Conservation (phyloP, 2,888 invertebrate genomes). For the Pammene aurita region DNA sequence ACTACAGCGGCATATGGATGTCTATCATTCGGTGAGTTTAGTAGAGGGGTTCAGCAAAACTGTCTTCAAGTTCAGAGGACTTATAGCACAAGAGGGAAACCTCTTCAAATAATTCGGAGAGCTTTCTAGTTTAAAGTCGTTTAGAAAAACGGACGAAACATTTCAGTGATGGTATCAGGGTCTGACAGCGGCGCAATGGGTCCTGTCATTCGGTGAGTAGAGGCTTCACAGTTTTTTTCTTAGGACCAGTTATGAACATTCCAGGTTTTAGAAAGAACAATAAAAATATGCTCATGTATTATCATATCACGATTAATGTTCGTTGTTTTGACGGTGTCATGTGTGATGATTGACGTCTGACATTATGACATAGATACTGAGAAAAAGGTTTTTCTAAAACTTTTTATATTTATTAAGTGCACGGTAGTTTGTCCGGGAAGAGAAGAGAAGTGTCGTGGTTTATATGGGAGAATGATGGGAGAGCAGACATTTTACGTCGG, state of each 20-base stretch:
- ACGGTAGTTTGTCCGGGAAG: too few species aligned
- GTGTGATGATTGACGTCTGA: not conserved
- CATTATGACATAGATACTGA: not conserved
- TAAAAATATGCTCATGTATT: constrained; percentile 14
- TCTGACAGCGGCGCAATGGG: not conserved
- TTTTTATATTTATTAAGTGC: not conserved
- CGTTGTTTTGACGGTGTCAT: not conserved
- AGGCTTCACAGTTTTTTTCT: not conserved
- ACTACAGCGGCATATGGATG: constrained; percentile 55
- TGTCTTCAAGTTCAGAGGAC: not conserved
- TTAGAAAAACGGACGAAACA: too few species aligned
- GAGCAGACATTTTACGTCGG: too few species aligned
- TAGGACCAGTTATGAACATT: constrained; percentile 3
- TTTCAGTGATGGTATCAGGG: not conserved
- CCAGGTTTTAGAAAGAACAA: constrained; percentile 12
- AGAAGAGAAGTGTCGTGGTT: too few species aligned
- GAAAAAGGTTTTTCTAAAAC: not conserved
- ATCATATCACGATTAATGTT: not conserved
- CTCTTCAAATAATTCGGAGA: not conserved
- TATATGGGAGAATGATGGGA: too few species aligned
- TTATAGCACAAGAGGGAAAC: too few species aligned
- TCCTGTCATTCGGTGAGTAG: constrained; percentile 49
- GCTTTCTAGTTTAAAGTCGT: too few species aligned
- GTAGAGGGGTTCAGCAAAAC: not conserved
- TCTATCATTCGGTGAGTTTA: constrained; percentile 45